Conservation (phyloP, 2,888 invertebrate species). For the Apantesis nais region DNA sequence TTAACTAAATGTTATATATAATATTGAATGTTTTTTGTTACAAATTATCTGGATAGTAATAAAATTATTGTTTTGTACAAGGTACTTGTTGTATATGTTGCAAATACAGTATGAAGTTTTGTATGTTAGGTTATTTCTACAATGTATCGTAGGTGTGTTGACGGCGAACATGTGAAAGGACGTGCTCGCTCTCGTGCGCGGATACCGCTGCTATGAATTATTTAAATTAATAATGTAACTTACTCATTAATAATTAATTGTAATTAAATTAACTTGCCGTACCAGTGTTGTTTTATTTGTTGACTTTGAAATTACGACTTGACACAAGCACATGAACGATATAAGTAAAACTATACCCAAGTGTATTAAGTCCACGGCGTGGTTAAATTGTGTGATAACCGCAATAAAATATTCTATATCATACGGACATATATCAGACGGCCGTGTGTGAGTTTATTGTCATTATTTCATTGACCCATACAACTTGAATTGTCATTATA, state of each 20-base stretch:
- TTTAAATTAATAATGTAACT: slow-evolving; percentile 40
- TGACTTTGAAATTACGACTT: too few species aligned
- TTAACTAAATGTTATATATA: neutral
- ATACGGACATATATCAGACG: too few species aligned
- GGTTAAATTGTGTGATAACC: too few species aligned
- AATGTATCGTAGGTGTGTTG: neutral
- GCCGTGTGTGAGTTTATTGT: too few species aligned
- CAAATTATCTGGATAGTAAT: neutral
- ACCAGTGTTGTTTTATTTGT: slow-evolving; percentile 40
- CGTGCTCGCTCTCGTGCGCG: neutral
- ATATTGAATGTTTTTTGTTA: slow-evolving; percentile 1
- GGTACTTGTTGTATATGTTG: neutral
- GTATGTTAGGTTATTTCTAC: neutral
- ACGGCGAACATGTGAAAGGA: neutral
- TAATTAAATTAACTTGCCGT: slow-evolving; percentile 68
- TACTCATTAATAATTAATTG: slow-evolving; percentile 43
- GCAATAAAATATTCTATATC: too few species aligned
- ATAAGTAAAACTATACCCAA: too few species aligned
- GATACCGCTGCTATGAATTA: slow-evolving; percentile 20
- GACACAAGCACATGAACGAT: too few species aligned
- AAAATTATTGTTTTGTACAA: slow-evolving; percentile 3
- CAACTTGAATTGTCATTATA: too few species aligned
- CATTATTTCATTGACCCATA: too few species aligned
- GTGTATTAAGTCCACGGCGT: too few species aligned
- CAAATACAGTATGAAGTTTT: neutral